These are phyloP conservation scores for Anoplolepis gracilipes DNA, from an alignment of 1,140 invertebrate species.

Conservation along the genomic window DNA sequence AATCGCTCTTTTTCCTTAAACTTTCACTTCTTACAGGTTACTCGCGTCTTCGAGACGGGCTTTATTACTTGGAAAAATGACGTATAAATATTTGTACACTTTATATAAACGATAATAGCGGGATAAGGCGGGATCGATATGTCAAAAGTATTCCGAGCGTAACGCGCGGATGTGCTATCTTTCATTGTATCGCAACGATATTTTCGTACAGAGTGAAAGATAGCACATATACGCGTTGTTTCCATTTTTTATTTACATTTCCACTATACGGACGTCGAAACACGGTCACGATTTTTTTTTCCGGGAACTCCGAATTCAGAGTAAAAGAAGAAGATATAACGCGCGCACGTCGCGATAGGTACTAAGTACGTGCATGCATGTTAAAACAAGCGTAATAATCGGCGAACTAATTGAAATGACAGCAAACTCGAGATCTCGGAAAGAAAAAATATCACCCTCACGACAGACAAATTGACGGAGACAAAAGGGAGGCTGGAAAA, in stretches of 20 bases:
- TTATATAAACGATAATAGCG: conserved; percentile 11
- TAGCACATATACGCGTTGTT: neutral
- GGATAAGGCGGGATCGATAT: conserved; percentile 43
- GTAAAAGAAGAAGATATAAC: neutral
- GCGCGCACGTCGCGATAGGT: neutral
- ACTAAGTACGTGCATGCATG: neutral
- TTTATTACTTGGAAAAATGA: neutral
- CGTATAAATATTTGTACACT: neutral
- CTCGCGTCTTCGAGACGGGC: neutral
- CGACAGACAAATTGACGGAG: neutral
- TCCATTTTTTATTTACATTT: conserved; percentile 36
- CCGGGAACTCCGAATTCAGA: neutral
- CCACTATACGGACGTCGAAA: neutral
- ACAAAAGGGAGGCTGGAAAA: too few species aligned
- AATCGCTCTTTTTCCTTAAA: conserved; percentile 22
- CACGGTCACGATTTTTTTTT: neutral
- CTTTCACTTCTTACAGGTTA: conserved; percentile 36
- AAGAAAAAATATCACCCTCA: conserved; percentile 26
- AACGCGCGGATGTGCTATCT: neutral
- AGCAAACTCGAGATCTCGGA: neutral
- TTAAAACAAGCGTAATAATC: neutral
- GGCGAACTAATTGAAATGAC: conserved; percentile 22
- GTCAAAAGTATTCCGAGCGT: conserved; percentile 13
- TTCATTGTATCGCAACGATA: too few species aligned
- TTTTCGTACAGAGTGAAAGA: too few species aligned